Evolutionary conservation across 2,113 vertebrate genomes (phyloP).

Genomic region (Lepisosteus oculatus): DNA sequence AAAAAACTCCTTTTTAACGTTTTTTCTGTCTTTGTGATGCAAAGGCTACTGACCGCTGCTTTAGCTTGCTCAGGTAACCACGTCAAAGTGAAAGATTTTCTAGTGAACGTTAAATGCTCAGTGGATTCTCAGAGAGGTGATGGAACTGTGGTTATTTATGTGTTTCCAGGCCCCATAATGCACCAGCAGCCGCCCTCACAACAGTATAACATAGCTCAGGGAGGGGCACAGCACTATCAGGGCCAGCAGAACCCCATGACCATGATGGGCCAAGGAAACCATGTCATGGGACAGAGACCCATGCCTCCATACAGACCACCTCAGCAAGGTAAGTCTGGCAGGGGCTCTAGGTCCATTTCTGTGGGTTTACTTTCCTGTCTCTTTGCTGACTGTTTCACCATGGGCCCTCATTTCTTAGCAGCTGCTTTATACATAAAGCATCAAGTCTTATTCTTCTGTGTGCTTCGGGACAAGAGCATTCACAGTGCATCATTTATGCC

Average conservation of each 20-base stretch:
- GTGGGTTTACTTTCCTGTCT: neutral
- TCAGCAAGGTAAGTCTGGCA: constrained; percentile 83
- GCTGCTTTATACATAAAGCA: constrained; percentile 3
- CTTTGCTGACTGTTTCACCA: neutral
- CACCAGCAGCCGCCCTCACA: constrained; percentile 94
- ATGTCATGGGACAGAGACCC: constrained; percentile 95
- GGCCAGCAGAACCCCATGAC: constrained; percentile 94
- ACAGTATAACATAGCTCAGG: constrained; percentile 95
- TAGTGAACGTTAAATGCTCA: too few relatives aligned
- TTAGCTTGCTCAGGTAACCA: too few relatives aligned
- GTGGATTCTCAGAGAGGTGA: too few relatives aligned
- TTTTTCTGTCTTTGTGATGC: too few relatives aligned
- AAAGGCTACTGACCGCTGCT: too few relatives aligned
- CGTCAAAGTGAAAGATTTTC: too few relatives aligned
- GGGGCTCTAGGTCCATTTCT: constrained; percentile 34
- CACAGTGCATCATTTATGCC: neutral
- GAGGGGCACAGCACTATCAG: constrained; percentile 91
- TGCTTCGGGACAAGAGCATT: neutral
- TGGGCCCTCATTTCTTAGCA: neutral
- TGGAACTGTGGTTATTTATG: neutral
- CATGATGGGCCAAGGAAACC: constrained; percentile 96
- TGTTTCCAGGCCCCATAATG: constrained; percentile 87
- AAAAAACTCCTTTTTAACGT: too few relatives aligned
- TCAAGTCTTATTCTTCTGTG: neutral
- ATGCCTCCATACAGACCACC: constrained; percentile 97